Conservation (phyloP, 2,113 vertebrate genomes). For the Esox niger region DNA sequence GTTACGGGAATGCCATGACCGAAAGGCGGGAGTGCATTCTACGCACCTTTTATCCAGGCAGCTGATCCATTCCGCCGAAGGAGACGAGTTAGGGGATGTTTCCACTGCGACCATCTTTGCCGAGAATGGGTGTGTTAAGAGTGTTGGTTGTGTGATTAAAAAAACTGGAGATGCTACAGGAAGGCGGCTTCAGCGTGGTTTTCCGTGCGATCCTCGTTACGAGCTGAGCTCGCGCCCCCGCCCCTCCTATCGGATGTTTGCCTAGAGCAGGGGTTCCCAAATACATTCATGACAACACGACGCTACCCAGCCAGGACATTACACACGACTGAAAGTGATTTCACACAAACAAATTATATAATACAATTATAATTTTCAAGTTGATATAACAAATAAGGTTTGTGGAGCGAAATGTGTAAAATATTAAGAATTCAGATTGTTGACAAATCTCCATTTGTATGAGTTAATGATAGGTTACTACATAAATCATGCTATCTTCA, state of each 20-base stretch:
- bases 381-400: too few species aligned
- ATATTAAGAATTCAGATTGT: too few species aligned
- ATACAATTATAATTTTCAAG: too few species aligned
- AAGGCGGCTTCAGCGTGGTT: conserved; percentile 51
- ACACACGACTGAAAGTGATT: too few species aligned
- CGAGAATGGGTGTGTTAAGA: conserved; percentile 46
- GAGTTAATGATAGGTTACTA: too few species aligned
- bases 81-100: conserved; percentile 77
- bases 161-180: conserved; percentile 30
- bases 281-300: too few species aligned
- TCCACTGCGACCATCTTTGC: conserved; percentile 92
- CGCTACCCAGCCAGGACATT: too few species aligned
- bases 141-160: conserved; percentile 23
- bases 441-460: too few species aligned
- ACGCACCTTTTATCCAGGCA: conserved; percentile 94
- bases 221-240: conserved; percentile 54
- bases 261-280: too few species aligned
- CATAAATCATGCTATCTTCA: too few species aligned
- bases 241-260: conserved; percentile 15
- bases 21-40: not conserved
- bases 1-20: conserved; percentile 23
- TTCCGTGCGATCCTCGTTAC: conserved; percentile 61
- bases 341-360: too few species aligned
- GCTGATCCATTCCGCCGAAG: conserved; percentile 89
- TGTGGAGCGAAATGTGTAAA: too few species aligned